A percentile compares a stretch with the other conserved stretches of the same genome.
These are phyloP conservation scores for Pantherophis alleghaniensis DNA, from an alignment of 2,797 vertebrate genomes.

Conservation along the genomic window DNA sequence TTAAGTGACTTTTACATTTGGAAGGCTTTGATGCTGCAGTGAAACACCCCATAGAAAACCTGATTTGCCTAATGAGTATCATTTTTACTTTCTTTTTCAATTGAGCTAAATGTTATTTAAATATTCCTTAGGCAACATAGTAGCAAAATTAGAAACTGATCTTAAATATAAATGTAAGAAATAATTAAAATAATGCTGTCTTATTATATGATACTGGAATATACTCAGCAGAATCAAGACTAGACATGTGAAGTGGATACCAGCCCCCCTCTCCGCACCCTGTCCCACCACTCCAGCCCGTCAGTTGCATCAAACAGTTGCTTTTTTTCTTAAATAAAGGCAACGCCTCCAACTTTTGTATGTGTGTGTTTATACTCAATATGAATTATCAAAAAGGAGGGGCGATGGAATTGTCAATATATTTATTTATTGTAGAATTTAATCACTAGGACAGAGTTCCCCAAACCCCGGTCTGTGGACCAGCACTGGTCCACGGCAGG, in stretches of 20 bases:
- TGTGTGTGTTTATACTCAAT: background rate
- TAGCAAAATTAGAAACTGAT: background rate
- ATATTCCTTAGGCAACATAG: background rate
- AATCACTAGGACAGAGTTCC: background rate
- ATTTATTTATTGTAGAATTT: background rate
- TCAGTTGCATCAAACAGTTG: background rate
- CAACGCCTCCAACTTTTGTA: too few species aligned
- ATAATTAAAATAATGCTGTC: background rate
- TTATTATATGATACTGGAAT: background rate
- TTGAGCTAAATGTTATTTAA: background rate
- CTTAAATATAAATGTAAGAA: background rate
- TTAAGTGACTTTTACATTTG: background rate
- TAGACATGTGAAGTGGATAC: background rate
- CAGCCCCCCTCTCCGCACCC: background rate
- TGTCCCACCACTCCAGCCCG: background rate
- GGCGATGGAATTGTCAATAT: background rate
- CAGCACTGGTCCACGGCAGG: too few species aligned
- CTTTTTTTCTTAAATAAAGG: background rate
- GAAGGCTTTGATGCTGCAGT: background rate
- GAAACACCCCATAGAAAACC: background rate
- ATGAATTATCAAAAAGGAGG: background rate
- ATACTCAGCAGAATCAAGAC: background rate
- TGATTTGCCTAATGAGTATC: background rate
- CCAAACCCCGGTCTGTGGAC: too few species aligned
- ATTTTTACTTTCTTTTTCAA: background rate